Percentiles rank a stretch among this genome's conserved stretches.
Conservation (phyloP, 2,113 vertebrate genomes). For the Phrynocephalus versicolor region DNA sequence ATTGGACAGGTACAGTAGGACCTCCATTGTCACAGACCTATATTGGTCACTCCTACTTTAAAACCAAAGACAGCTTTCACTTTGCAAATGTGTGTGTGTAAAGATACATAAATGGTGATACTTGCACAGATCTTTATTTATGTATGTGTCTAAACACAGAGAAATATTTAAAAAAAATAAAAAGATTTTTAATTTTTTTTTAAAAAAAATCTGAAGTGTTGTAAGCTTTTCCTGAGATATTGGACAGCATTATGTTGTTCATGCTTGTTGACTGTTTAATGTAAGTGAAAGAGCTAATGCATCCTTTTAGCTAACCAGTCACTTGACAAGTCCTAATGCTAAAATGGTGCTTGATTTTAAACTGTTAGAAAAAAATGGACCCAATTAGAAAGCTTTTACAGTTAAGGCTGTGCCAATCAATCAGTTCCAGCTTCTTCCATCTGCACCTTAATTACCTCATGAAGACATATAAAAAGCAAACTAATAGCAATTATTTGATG, state of each 20-base stretch:
- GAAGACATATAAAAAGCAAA: constrained; percentile 75
- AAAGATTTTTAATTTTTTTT: no score
- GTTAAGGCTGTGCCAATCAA: constrained; percentile 72
- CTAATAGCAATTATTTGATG: constrained; percentile 82
- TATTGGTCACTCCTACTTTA: background rate
- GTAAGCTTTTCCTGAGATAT: constrained; percentile 32
- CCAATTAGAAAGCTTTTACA: constrained; percentile 72
- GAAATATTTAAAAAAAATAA: no score
- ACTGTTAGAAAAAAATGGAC: constrained; percentile 70
- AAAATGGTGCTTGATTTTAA: constrained; percentile 70
- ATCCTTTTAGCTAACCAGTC: constrained; percentile 50
- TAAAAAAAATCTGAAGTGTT: constrained; percentile 24
- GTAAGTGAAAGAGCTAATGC: constrained; percentile 48
- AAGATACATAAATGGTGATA: background rate
- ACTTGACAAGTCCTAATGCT: constrained; percentile 65
- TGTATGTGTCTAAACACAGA: no score
- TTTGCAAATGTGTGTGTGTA: background rate
- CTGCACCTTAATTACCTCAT: constrained; percentile 74
- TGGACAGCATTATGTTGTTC: constrained; percentile 51
- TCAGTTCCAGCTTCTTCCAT: constrained; percentile 71
- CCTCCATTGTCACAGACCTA: background rate
- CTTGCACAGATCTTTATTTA: no score
- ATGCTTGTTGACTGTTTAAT: constrained; percentile 48
- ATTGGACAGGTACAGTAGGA: no score
- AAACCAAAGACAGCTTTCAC: background rate